phyloP scores from a whole-genome alignment of 2,797 vertebrate genomes.

The Buphagus erythrorhynchus region DNA sequence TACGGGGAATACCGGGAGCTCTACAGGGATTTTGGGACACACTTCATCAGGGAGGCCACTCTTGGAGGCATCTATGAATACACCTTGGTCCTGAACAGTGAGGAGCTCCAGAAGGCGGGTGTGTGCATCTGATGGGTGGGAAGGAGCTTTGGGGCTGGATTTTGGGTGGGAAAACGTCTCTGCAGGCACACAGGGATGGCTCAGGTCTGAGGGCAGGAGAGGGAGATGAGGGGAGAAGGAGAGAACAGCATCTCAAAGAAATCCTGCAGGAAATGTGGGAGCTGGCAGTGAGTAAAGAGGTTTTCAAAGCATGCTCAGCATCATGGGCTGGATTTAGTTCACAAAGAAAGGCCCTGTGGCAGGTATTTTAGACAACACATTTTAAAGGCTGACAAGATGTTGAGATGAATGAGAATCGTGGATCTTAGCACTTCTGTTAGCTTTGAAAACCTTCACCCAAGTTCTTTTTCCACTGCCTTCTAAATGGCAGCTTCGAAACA shows the following conservation, averaged over 20 bases:
- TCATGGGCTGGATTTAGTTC: not conserved
- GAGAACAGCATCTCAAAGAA: not conserved
- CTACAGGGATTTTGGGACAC: conserved; percentile 89
- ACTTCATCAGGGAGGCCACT: conserved; percentile 87
- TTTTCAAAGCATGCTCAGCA: not conserved
- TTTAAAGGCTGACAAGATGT: conserved; percentile 21
- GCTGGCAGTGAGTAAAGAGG: not conserved
- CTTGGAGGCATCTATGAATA: conserved; percentile 88
- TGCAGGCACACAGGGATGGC: not conserved
- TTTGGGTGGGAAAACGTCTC: not conserved
- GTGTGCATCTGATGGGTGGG: not conserved
- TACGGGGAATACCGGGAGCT: conserved; percentile 93
- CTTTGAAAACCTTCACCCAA: conserved; percentile 23
- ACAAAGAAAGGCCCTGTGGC: not conserved
- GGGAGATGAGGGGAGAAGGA: not conserved
- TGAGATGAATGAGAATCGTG: not conserved
- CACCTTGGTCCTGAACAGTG: conserved; percentile 82
- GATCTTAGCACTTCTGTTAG: not conserved
- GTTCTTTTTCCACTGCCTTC: not conserved
- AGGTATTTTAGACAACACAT: not conserved
- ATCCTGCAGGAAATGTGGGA: not conserved
- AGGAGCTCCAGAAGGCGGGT: conserved; percentile 77
- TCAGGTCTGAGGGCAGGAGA: not conserved
- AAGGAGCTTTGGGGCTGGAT: not conserved
- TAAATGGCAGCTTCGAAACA: conserved; percentile 14